These are phyloP conservation scores for Lagopus leucura DNA, from an alignment of 2,113 vertebrate species.

Conservation along the genomic window DNA sequence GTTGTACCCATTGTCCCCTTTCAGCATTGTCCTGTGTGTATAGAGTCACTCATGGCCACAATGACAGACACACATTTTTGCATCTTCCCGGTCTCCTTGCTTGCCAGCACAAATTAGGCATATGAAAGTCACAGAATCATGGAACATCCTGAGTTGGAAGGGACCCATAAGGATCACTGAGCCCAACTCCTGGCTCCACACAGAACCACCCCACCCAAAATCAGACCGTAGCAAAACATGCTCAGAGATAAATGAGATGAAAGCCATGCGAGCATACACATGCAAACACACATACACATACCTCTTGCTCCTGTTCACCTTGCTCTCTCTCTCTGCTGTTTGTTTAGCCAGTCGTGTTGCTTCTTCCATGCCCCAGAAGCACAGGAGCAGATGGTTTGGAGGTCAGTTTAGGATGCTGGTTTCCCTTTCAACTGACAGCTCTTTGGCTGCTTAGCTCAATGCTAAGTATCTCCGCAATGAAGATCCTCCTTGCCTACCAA, in stretches of 20 bases:
- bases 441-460: background rate
- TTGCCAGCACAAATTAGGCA: background rate
- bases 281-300: background rate
- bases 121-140: background rate
- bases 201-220: no score
- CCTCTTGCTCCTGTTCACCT: background rate
- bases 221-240: background rate
- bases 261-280: fast-evolving
- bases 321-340: background rate
- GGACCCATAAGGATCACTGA: no score
- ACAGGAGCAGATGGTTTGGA: background rate
- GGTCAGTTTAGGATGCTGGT: background rate
- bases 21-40: background rate
- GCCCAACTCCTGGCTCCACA: no score
- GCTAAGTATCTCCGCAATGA: background rate
- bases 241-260: background rate
- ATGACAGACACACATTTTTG: background rate
- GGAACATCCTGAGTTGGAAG: no score
- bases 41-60: background rate
- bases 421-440: background rate
- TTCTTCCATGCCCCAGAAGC: background rate
- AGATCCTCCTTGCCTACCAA: background rate
- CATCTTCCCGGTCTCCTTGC: background rate
- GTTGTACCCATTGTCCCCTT: background rate
- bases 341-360: background rate